Base-by-base conservation (phyloP, 2,888 invertebrate genomes). In the Hypselothyrea guttata region DNA sequence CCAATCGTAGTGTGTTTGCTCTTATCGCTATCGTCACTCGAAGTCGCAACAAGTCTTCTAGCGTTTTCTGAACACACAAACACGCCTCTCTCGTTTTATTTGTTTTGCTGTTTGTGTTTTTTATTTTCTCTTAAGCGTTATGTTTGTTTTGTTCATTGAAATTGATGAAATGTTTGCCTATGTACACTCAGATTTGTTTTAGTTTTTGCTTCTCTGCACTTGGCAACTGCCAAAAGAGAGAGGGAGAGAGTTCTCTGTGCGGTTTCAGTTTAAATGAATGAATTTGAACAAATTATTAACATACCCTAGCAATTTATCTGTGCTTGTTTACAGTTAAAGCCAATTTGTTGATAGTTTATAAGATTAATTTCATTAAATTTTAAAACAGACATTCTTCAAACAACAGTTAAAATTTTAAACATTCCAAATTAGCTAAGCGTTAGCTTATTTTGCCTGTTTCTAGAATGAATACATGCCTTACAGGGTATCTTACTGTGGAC, bases 101-200 rank as follows among this genome's bases (percentile, higher is more conserved):
- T 35, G 30, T 49, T n/a, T 7, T 38, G 18, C 45, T 47, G 27
- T 13, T 41, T 31, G 28, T 69, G 34, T 42, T 51, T 4, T 35
- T 52, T 35, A 27, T 48, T 40, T 34, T 54, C 54, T 44, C 9
- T 41, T 15, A 64, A 40, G 55, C 55, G 30, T 41, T 28, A 18
- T 48, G 46, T 81, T 77, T 72, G 74, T 60, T 75, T 72, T 64
- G 60, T 61, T 52, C 68, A 56, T 46, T 77, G 41, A 28, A 44
- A 63, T 55, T 58, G 65, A 55, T 31, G 27, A 59, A 66, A 46
- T 62, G 37, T 42, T 53, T 37, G 18, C 15, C 7, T 38, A 13
- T 12, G 12, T 45, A 9, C n/a, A 13, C 9, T 13, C 15, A 4
- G 13, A 33, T 22, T 44, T 40, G n/a, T 27, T 41, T 42, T 45